Conservation (phyloP, 2,797 vertebrate genomes). For the Rhabdophis nuchalis region DNA sequence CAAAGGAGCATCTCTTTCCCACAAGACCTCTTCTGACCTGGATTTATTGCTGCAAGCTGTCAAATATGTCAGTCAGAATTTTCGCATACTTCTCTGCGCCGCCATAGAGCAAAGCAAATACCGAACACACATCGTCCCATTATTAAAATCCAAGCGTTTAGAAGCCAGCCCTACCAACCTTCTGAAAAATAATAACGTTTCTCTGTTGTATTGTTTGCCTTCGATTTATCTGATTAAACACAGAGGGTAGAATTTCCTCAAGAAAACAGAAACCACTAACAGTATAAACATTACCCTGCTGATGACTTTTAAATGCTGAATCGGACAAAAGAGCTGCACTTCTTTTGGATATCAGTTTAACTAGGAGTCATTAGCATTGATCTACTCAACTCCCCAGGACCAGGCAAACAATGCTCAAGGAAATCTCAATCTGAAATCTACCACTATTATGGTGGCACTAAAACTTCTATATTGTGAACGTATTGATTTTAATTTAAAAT, state of each 20-base stretch:
- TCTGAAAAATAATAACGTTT: constrained; percentile 4
- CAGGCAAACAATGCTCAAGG: neutral
- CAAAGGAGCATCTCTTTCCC: neutral
- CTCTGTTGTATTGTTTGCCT: constrained; percentile 24
- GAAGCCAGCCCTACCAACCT: neutral
- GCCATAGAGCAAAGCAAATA: neutral
- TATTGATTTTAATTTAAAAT: neutral
- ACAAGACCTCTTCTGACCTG: neutral
- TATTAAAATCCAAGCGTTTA: constrained; percentile 18
- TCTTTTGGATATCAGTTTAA: constrained; percentile 44
- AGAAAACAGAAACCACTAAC: constrained; percentile 31
- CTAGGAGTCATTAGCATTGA: constrained; percentile 34
- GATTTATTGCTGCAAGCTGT: neutral
- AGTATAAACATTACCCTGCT: constrained; percentile 25
- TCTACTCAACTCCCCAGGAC: constrained; percentile 9
- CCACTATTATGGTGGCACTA: neutral
- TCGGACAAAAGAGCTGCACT: constrained; percentile 41
- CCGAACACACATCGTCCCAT: neutral
- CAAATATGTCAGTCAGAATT: neutral
- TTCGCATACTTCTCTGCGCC: neutral
- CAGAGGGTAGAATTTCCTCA: constrained; percentile 31
- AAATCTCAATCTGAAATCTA: neutral
- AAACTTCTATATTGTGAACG: neutral
- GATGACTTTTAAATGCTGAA: constrained; percentile 25
- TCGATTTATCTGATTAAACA: constrained; percentile 20